Base-by-base conservation (phyloP, 2,113 vertebrate species). In the Ovis canadensis region DNA sequence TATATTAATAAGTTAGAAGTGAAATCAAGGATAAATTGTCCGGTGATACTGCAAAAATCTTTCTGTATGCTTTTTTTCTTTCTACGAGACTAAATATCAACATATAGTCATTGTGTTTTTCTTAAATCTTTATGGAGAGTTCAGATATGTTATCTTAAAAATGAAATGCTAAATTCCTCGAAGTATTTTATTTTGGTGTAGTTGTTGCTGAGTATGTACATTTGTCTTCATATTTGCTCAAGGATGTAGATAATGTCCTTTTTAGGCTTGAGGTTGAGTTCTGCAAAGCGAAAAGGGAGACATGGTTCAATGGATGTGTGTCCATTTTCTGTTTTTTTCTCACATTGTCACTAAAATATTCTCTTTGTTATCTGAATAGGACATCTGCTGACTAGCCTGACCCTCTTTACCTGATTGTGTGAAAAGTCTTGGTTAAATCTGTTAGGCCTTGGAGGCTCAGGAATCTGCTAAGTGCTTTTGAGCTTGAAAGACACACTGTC, bases 261-360 rank as follows among this genome's bases (percentile, higher is more conserved):
- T 84, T 97, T 91, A 97, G 97, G 96, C 33, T 97, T 95, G 86
- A 57, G 21, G 5, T 94, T 97, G 52, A 96, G 91, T 90, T 98
- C 88, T 96, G 85, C 55, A 90, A 91, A 94, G 93, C 67, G 85
- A 92, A 98, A 96, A 98, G 98, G 98, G 98, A 98, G 94, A 99
- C 98, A 99, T 89, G 99, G 99, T 99, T 99, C 99, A 99, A 98
- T 98, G 99, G 93, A 74, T 99, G 98, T 99, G 98, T 98, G 98
- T 98, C 98, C 98, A 99, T 99, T 99, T 99, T 99, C 99, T 99
- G 99, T 77, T 88, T 98, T 99, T 99, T 99, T 99, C 99, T 99
- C 99, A 99, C 99, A 99, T 99, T 99, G 99, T 99, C 99, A 99
- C 99, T 99, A 99, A 99, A 99, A 99, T 99, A 99, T 98, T 99